Evolutionary conservation across 2,888 invertebrate species (phyloP), one percentile per base, ranked within the genome.

Genomic region (Drosophila picticornis): DNA sequence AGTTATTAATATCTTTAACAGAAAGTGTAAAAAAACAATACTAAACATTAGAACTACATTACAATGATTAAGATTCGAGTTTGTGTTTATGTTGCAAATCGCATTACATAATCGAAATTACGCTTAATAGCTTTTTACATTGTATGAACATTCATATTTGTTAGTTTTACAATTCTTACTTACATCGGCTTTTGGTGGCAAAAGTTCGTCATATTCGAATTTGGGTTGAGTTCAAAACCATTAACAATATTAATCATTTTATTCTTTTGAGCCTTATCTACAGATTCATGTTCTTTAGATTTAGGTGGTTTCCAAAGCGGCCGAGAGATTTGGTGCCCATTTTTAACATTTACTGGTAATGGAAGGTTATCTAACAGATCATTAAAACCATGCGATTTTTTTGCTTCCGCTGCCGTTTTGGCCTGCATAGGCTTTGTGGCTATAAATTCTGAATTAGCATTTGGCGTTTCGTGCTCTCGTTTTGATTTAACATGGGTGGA

Each of bases 341-440:
- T 40, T 27, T 56, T 27, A 55, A 25, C 16, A 34, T 67, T 10
- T 4, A 9, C n/a, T 32, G 56, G 36, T 9, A 4, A 16, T 48
- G 1, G 31, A 27, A 67, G 22, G 11, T 70, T 32, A 27, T 36
- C n/a, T 6, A 67, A 16, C 0, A 53, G 36, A 11, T 67, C 29
- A 10, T 38, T 16, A 19, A 67, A 46, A 13, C 2, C 36, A 6
- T 32, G 10, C 16, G 46, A 25, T 5, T 62, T 31, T 3, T 19
- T n/a, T 31, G 11, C 10, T 4, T 38, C 29, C 1, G 11, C 13
- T 0, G 0, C 5, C n/a, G 2, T 22, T 43, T 43, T 4, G 22
- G 11, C 11, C 40, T 43, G 11, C 11, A 5, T 43, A 19, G 40
- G 5, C 2, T 2, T 11, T 43, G n/a, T 11, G 11, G 40, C 2